Percentiles rank a stretch among this genome's conserved stretches.
These are phyloP conservation scores for Drosophila yooni DNA, from an alignment of 2,888 invertebrate genomes.

Conservation along the genomic window DNA sequence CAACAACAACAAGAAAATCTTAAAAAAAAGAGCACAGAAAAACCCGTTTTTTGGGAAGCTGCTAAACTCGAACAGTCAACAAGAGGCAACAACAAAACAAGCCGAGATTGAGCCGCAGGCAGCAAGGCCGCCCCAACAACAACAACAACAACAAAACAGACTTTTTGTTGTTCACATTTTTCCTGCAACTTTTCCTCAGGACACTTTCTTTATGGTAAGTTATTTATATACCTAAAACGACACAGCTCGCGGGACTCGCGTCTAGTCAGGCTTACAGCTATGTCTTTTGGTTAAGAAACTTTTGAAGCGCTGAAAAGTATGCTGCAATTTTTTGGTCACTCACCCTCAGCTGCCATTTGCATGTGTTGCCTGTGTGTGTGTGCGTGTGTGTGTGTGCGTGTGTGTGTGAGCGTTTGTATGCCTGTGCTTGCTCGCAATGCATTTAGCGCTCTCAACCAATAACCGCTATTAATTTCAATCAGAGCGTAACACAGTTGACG, in stretches of 20 bases:
- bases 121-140: slow-evolving; percentile 36
- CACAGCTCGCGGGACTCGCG: background rate
- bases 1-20: slow-evolving; percentile 12
- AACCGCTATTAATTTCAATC: slow-evolving; percentile 28
- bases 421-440: background rate
- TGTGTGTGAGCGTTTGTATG: slow-evolving; percentile 4
- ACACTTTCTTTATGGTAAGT: slow-evolving; percentile 63
- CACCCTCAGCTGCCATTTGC: background rate
- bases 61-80: slow-evolving; percentile 37
- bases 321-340: slow-evolving; percentile 12
- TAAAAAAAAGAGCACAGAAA: slow-evolving; percentile 26
- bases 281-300: slow-evolving; percentile 2
- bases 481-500: background rate
- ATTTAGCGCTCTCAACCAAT: slow-evolving; percentile 5
- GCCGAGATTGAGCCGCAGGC: slow-evolving; percentile 21
- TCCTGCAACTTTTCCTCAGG: slow-evolving; percentile 35
- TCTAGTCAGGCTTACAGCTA: background rate
- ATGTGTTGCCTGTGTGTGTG: background rate
- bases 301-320: slow-evolving; percentile 38
- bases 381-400: background rate
- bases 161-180: slow-evolving; percentile 25
- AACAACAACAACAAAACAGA: slow-evolving; percentile 13
- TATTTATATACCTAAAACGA: slow-evolving; percentile 23
- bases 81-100: slow-evolving; percentile 7
- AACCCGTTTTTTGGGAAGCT: slow-evolving; percentile 61